phyloP scores from a whole-genome alignment of 2,888 invertebrate species.

The Sphaerolaimus hirsutus region DNA sequence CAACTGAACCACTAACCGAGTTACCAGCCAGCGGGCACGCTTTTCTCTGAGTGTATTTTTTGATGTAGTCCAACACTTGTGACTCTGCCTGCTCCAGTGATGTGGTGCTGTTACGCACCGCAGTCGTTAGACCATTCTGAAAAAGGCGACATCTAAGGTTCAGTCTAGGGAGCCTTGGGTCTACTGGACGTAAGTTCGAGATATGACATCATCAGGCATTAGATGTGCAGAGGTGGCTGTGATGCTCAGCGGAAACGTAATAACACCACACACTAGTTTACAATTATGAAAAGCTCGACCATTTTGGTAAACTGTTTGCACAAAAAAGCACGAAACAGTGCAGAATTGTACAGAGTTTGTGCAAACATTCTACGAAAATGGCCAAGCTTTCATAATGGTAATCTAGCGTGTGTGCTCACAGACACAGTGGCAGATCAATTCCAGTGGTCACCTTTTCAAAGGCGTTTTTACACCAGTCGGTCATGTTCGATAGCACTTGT shows the following conservation, averaged over 20 bases:
- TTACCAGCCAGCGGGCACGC: slow-evolving; percentile 18
- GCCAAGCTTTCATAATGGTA: too few relatives aligned
- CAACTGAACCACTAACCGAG: too few relatives aligned
- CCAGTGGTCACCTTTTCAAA: slow-evolving; percentile 45
- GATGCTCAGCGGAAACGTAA: background rate
- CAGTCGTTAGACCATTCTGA: slow-evolving; percentile 55
- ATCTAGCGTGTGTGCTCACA: slow-evolving; percentile 34
- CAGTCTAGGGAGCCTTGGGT: too few relatives aligned
- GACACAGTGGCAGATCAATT: slow-evolving; percentile 26
- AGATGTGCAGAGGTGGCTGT: background rate
- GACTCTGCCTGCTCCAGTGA: slow-evolving; percentile 43
- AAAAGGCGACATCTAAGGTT: slow-evolving; percentile 6
- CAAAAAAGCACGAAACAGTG: too few relatives aligned
- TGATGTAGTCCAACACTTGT: slow-evolving; percentile 45
- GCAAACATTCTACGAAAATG: too few relatives aligned
- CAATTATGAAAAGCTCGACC: too few relatives aligned
- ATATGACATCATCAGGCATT: background rate
- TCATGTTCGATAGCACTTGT: slow-evolving; percentile 47
- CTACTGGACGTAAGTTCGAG: too few relatives aligned
- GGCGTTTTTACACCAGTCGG: slow-evolving; percentile 53
- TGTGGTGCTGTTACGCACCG: slow-evolving; percentile 43
- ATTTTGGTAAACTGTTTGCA: too few relatives aligned
- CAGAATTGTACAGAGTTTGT: too few relatives aligned
- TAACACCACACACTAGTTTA: background rate
- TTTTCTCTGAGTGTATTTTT: slow-evolving; percentile 34